A percentile compares a stretch with the other conserved stretches of the same genome.
Evolutionary conservation across 1,140 invertebrate genomes (phyloP).

Genomic region (Scaptodrosophila lebanonensis): DNA sequence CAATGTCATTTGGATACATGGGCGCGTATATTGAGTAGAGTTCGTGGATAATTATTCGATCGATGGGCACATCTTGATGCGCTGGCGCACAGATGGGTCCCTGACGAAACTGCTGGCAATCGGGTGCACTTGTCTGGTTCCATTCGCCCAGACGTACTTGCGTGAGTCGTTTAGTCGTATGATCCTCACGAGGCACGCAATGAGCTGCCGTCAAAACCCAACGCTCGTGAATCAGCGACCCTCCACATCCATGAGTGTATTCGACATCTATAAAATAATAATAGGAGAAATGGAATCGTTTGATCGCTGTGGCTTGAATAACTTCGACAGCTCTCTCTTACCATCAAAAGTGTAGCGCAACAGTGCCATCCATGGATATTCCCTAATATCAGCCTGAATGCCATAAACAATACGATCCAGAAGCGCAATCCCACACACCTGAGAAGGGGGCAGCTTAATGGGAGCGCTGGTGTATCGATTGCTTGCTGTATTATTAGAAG

Average conservation of each 20-base stretch:
- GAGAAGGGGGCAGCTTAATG: slow-evolving; percentile 16
- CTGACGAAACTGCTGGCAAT: slow-evolving; percentile 12
- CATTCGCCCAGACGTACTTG: slow-evolving; percentile 42
- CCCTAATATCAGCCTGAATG: slow-evolving; percentile 7
- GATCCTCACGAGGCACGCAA: slow-evolving; percentile 13
- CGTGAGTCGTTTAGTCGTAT: background rate
- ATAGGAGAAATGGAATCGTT: background rate
- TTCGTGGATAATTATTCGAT: slow-evolving; percentile 33
- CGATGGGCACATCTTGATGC: slow-evolving; percentile 20
- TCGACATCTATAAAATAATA: slow-evolving; percentile 5
- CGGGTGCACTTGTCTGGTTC: slow-evolving; percentile 14
- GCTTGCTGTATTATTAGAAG: no score
- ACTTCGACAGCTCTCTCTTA: no score
- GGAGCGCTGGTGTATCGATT: background rate
- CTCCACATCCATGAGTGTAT: slow-evolving; percentile 29
- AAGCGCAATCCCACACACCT: slow-evolving; percentile 11
- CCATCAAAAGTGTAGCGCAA: slow-evolving; percentile 31
- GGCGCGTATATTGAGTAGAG: slow-evolving; percentile 8
- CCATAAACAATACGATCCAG: slow-evolving; percentile 28
- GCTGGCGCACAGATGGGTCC: slow-evolving; percentile 19
- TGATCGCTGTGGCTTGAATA: no score
- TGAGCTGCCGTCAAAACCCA: slow-evolving; percentile 50
- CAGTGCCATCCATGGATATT: slow-evolving; percentile 52
- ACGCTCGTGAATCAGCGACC: slow-evolving; percentile 28
- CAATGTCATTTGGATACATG: slow-evolving; percentile 32